These are phyloP conservation scores for Neogobius melanostomus DNA, from an alignment of 2,113 vertebrate genomes.

Conservation along the genomic window DNA sequence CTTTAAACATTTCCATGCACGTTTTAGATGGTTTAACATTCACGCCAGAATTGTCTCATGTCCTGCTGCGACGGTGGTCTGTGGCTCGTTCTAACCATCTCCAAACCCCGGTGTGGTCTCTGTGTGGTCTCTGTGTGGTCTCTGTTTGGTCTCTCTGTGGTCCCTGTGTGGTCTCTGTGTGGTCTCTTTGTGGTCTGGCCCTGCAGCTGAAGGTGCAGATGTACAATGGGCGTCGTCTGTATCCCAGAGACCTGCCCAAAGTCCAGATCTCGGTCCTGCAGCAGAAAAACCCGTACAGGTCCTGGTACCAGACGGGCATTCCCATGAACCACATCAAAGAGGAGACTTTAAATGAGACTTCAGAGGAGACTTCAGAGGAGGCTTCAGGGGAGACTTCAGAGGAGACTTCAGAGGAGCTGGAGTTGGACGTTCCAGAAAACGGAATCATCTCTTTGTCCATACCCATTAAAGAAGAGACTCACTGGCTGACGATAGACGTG, in stretches of 20 bases:
- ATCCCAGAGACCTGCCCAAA: background rate
- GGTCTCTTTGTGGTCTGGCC: background rate
- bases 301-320: background rate
- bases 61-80: background rate
- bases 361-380: background rate
- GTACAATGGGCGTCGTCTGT: background rate
- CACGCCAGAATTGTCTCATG: too few species aligned
- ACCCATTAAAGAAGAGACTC: conserved; percentile 26
- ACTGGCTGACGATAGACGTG: conserved; percentile 53
- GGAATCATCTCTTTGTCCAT: conserved; percentile 56
- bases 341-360: too few species aligned
- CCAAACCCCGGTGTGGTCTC: background rate
- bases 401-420: conserved; percentile 17
- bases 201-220: conserved; percentile 1
- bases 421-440: conserved; percentile 46
- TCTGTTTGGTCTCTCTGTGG: background rate
- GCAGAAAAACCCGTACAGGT: background rate
- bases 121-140: background rate
- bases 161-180: background rate
- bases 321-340: background rate
- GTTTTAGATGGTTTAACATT: too few species aligned
- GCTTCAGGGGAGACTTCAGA: background rate
- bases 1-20: too few species aligned
- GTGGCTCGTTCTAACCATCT: too few species aligned
- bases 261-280: conserved; percentile 6